These are phyloP conservation scores for Palythoa grandis DNA, from an alignment of 92 coral and sea anemone species.

Conservation along the genomic window DNA sequence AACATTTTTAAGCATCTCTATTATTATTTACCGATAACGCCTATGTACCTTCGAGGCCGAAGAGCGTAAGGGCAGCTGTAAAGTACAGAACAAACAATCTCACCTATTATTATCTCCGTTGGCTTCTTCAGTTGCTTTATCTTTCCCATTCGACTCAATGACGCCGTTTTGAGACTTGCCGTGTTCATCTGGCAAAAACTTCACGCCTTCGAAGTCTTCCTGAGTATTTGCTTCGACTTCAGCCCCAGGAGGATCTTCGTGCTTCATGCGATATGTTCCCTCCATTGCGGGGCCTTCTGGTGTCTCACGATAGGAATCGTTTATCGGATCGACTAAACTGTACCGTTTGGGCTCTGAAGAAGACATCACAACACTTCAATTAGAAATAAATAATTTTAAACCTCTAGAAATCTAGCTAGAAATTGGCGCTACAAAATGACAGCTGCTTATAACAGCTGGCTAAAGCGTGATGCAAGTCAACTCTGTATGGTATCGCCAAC, in stretches of 20 bases:
- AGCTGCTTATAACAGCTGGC: too few species aligned
- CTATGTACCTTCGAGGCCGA: too few species aligned
- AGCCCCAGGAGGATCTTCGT: neutral
- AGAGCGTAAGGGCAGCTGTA: too few species aligned
- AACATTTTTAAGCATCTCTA: neutral
- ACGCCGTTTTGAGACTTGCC: neutral
- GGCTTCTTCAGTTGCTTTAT: neutral
- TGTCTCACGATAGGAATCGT: constrained; percentile 16
- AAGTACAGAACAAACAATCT: neutral
- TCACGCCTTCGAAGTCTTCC: neutral
- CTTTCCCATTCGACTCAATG: neutral
- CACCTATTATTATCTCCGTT: neutral
- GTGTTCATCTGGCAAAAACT: constrained; percentile 10
- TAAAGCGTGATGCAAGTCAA: too few species aligned
- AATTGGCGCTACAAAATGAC: too few species aligned
- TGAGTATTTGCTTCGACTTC: neutral
- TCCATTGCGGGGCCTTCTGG: constrained; percentile 11
- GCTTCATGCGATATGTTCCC: constrained; percentile 6
- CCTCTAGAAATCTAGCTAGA: too few species aligned
- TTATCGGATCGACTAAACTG: constrained; percentile 22
- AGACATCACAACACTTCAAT: neutral
- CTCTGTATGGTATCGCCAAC: too few species aligned
- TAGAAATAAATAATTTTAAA: too few species aligned
- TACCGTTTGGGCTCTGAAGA: constrained; percentile 41
- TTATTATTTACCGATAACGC: too few species aligned